A percentile compares a stretch with the other conserved stretches of the same genome.
These are phyloP conservation scores for Eudemis profundana DNA, from an alignment of 2,888 invertebrate species.

Conservation along the genomic window DNA sequence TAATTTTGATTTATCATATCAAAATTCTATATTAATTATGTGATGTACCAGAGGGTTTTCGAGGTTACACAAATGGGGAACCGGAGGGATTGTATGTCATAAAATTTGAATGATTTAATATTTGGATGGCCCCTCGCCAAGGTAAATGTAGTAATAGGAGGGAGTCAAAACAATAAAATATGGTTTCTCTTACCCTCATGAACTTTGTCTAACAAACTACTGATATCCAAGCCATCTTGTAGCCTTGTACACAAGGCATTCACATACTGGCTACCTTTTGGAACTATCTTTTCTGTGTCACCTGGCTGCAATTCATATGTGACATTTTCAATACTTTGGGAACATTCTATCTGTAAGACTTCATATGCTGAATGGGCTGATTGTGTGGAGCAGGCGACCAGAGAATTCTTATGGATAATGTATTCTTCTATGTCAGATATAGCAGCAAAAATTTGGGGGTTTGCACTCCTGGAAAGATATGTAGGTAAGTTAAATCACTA, in stretches of 20 bases:
- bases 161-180: no score
- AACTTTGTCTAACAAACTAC: constrained; percentile 75
- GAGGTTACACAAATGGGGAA: no score
- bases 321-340: constrained; percentile 62
- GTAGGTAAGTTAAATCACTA: no score
- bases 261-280: constrained; percentile 72
- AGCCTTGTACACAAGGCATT: constrained; percentile 74
- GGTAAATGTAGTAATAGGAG: no score
- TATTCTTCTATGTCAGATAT: constrained; percentile 69
- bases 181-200: constrained; percentile 70
- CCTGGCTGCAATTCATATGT: constrained; percentile 71
- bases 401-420: constrained; percentile 70
- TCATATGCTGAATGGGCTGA: constrained; percentile 75
- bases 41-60: no score
- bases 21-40: no score
- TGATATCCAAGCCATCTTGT: constrained; percentile 71
- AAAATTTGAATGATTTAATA: no score
- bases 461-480: constrained; percentile 59
- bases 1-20: no score
- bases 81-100: no score
- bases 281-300: constrained; percentile 67
- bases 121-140: no score
- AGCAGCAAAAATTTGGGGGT: constrained; percentile 63
- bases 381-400: constrained; percentile 73
- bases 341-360: constrained; percentile 72